Base-by-base conservation (phyloP, 2,888 invertebrate species). In the Drosophila mayaguana region DNA sequence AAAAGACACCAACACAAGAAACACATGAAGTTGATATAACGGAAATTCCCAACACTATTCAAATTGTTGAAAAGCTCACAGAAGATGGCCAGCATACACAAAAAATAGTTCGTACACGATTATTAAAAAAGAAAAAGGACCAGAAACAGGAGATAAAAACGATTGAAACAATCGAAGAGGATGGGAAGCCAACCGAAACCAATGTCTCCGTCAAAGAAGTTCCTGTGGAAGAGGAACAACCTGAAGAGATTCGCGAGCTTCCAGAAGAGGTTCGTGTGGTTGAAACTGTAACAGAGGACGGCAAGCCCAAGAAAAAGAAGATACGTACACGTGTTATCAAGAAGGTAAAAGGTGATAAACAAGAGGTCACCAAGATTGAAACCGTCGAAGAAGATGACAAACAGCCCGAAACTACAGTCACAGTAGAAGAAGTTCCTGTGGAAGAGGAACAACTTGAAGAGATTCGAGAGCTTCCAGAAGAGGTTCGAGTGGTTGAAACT, bases 1-100 rank as follows among this genome's bases (percentile, higher is more conserved):
- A 91, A 92, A 92, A 89, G 50, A 88, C 89, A 91, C 91, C 71
- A 90, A 93, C 62, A 90, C 89, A 65, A 66, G 82, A 81, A 72
- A 76, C 51, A 69, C 51, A 63, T 8, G 75, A 79, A 67, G 84
- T 72, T 69, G 63, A 74, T 32, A 62, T 77, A 59, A 54, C 43
- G 78, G 84, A 85, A 65, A 50, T 55, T 8, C 85, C 85, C 32
- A 88, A 88, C 74, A 67, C 50, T 14, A 48, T 83, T 34, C 65
- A 63, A 53, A 54, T 71, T n/a, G 12, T 69, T 43, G 81, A 84
- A 60, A 62, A 75, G 65, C 53, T 76, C 18, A 51, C 67, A 7
- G 51, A 63, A 42, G 84, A 87, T 48, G 83, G 79, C 8, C 54
- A 66, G 25, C 8, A 43, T 0, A 79, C 61, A 9, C 77, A 67